Evolutionary conservation across 2,888 invertebrate genomes (phyloP), one percentile per base, ranked within the genome.

Genomic region (Campoletis raptor): DNA sequence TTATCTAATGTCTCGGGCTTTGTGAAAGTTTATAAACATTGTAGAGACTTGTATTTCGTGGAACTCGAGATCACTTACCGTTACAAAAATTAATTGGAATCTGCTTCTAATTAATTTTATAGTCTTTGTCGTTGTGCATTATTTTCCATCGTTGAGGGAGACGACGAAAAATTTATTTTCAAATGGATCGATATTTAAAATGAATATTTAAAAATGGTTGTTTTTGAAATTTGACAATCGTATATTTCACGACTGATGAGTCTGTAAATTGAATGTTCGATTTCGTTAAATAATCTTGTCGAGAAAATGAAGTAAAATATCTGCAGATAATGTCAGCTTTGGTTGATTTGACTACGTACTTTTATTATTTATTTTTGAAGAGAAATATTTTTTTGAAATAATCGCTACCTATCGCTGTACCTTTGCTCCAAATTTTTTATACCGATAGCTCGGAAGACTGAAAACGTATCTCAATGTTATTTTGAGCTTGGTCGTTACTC

Each of bases 1-100:
- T 83, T 86, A 83, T 79, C 81, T 79, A 79, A 83, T 73, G 48
- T 76, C 52, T 61, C 54, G 24, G 48, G 54, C 42, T 52, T 57
- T 37, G 54, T 48, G 73, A 80, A 86, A 80, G 81, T n/a, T 69
- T 74, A 74, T 74, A 40, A 45, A 79, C 12, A 54, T 45, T 21
- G 21, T 52, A 36, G 57, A 40, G 64, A 79, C 61, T 82, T 52
- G 40, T 48, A 36, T 82, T 81, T 82, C 79, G 57, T 45, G 81
- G 48, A 57, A 76, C 40, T 36, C 69, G 61, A 70, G 67, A 74
- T 64, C 8, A 48, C n/a, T 45, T 48, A 10, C 52, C 36, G 52
- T 5, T 42, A 54, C 1, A 15, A 12, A 77, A 70, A 40, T 76
- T 82, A 21, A 76, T 5, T 36, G 76, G 57, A 8, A 21, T 24